Evolutionary conservation across 2,113 vertebrate species (phyloP).

Genomic region (Nothocercus julius): DNA sequence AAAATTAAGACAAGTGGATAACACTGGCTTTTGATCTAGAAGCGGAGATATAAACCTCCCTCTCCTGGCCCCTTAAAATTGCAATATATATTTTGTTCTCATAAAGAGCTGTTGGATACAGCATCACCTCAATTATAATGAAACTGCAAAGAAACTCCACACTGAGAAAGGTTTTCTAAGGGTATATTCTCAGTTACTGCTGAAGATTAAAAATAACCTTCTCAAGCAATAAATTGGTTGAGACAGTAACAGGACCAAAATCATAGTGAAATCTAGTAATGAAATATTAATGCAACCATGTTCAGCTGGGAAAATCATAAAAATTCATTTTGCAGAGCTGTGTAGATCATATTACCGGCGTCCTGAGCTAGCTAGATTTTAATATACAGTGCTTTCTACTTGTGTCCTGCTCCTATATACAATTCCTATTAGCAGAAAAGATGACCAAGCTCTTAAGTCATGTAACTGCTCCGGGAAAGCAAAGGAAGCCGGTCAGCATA

Average conservation of each 20-base stretch:
- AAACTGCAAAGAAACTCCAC: conserved; percentile 46
- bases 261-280: conserved; percentile 68
- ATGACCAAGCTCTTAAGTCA: conserved; percentile 42
- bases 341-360: not conserved
- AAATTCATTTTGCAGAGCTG: conserved; percentile 62
- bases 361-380: conserved; percentile 22
- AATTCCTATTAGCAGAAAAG: conserved; percentile 34
- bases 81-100: conserved; percentile 5
- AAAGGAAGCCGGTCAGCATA: conserved; percentile 41
- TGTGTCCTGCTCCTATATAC: not conserved
- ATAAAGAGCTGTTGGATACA: conserved; percentile 36
- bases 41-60: not conserved
- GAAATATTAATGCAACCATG: conserved; percentile 71
- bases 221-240: conserved; percentile 70
- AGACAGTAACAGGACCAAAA: conserved; percentile 71
- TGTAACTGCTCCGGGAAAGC: conserved; percentile 55
- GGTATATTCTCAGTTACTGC: conserved; percentile 58
- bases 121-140: conserved; percentile 35
- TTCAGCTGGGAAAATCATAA: conserved; percentile 62
- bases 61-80: not conserved
- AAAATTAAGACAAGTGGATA: not conserved
- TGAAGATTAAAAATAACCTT: conserved; percentile 71
- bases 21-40: not conserved
- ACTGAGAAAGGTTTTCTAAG: conserved; percentile 61
- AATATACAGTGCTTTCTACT: not conserved